phyloP scores from a whole-genome alignment of 1,140 invertebrate species.

The Drosophila azteca region DNA sequence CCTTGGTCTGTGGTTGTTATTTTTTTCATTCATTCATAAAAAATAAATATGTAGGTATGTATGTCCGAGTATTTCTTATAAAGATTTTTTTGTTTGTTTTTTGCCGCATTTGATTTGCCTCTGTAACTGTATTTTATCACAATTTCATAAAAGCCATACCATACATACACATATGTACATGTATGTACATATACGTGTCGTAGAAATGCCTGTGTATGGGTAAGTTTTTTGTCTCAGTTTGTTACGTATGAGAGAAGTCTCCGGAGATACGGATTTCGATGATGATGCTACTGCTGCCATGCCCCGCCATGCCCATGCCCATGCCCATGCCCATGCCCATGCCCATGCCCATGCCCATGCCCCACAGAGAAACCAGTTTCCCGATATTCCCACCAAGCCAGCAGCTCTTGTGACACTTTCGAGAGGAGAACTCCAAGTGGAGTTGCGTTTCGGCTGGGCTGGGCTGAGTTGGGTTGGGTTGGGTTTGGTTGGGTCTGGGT shows the following conservation, averaged over 20 bases:
- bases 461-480: background rate
- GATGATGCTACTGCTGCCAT: background rate
- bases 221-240: constrained; percentile 29
- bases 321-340: too few relatives aligned
- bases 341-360: too few relatives aligned
- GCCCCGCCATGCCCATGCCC: too few relatives aligned
- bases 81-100: constrained; percentile 13
- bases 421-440: constrained; percentile 18
- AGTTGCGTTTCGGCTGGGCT: background rate
- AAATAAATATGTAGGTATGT: too few relatives aligned
- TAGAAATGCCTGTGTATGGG: background rate
- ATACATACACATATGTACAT: too few relatives aligned
- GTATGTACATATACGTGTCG: too few relatives aligned
- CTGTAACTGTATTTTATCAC: constrained; percentile 46
- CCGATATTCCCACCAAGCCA: constrained; percentile 41
- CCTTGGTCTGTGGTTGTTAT: too few relatives aligned
- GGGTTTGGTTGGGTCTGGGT: constrained; percentile 11
- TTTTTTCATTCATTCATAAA: too few relatives aligned
- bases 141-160: constrained; percentile 16
- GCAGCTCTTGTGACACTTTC: constrained; percentile 55
- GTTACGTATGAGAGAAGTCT: constrained; percentile 38
- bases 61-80: too few relatives aligned
- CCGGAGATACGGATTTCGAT: constrained; percentile 3
- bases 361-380: constrained; percentile 67
- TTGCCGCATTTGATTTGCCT: constrained; percentile 65